Percentiles rank a stretch among this genome's conserved stretches.
These are phyloP conservation scores for Larimichthys polyactis DNA, from an alignment of 2,113 vertebrate genomes.

Conservation along the genomic window DNA sequence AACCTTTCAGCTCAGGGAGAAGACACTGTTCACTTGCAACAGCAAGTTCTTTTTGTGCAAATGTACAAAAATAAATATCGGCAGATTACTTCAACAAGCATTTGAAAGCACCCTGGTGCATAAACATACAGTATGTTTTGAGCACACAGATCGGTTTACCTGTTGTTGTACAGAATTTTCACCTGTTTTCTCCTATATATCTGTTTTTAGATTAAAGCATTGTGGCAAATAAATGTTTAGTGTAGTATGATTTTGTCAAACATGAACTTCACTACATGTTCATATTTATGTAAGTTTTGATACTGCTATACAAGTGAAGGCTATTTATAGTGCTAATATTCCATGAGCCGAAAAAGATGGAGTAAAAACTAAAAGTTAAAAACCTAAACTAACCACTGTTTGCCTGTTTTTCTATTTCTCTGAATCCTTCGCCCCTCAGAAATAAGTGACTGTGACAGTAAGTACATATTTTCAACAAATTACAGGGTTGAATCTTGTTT, in stretches of 20 bases:
- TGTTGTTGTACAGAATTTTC: not conserved
- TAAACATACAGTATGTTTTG: not conserved
- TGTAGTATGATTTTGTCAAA: too few species aligned
- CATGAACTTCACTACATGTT: too few species aligned
- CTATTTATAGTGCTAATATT: too few species aligned
- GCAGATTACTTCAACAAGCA: not conserved
- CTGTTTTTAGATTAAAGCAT: not conserved
- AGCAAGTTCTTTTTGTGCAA: slow-evolving; percentile 40
- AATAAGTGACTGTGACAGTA: not conserved
- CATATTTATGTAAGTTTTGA: too few species aligned
- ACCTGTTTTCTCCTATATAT: not conserved
- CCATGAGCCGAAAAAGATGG: too few species aligned
- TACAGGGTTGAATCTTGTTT: not conserved
- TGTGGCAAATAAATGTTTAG: too few species aligned
- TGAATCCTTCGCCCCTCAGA: too few species aligned
- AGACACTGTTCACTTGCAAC: slow-evolving; percentile 52
- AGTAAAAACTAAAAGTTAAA: too few species aligned
- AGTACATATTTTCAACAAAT: not conserved
- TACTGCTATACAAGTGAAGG: too few species aligned
- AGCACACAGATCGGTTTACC: not conserved
- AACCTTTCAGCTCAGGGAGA: slow-evolving; percentile 68
- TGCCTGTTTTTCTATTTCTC: not conserved
- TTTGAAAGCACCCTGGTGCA: not conserved
- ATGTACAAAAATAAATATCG: slow-evolving; percentile 10
- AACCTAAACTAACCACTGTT: too few species aligned